A percentile compares a stretch with the other conserved stretches of the same genome.
Evolutionary conservation across 2,113 vertebrate species (phyloP).

Genomic region (Sporophila hypoxantha): DNA sequence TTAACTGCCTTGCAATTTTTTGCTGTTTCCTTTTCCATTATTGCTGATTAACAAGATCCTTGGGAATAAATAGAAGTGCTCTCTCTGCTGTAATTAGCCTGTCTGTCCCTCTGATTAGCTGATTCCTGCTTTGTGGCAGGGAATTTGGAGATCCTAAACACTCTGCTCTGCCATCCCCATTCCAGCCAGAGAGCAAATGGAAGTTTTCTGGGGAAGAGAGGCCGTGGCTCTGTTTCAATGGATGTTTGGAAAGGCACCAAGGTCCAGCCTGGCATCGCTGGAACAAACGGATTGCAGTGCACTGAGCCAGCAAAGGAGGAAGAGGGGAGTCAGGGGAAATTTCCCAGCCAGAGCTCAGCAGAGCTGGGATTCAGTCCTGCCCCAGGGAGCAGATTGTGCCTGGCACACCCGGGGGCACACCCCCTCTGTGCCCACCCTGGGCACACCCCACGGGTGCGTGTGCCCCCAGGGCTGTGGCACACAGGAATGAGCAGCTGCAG

Average conservation of each 20-base stretch:
- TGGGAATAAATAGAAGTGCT: neutral
- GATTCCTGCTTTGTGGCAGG: neutral
- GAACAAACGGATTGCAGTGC: neutral
- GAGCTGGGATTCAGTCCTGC: neutral
- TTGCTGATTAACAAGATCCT: conserved; percentile 30
- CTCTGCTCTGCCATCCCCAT: neutral
- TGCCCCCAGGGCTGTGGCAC: neutral
- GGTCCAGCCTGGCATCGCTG: neutral
- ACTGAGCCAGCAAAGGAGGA: neutral
- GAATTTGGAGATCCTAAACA: neutral
- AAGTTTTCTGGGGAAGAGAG: neutral
- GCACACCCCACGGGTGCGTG: neutral
- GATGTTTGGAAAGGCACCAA: neutral
- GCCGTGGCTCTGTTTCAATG: neutral
- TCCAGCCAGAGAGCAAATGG: neutral
- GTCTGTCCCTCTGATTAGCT: conserved; percentile 5
- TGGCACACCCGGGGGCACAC: too few species aligned
- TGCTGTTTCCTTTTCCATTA: conserved; percentile 36
- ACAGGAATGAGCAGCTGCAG: neutral
- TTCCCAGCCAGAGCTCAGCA: neutral
- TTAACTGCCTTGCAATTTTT: conserved; percentile 4
- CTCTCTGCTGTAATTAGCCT: conserved; percentile 3
- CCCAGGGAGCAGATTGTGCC: neutral
- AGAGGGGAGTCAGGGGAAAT: neutral
- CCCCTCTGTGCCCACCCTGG: too few species aligned